These are phyloP conservation scores for Thera obeliscata DNA, from an alignment of 2,888 invertebrate species.

Conservation along the genomic window DNA sequence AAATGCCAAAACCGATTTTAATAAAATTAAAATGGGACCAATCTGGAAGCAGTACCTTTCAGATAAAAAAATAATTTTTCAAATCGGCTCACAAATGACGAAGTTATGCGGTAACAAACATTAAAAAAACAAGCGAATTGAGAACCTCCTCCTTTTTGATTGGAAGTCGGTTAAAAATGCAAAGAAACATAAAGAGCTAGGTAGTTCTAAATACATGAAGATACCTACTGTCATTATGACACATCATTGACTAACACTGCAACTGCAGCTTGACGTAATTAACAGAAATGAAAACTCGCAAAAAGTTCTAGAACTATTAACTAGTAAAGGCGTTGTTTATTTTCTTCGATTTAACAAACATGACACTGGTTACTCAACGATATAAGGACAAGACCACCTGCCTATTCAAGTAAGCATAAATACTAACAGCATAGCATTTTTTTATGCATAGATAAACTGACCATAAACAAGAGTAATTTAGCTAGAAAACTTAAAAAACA, in stretches of 20 bases:
- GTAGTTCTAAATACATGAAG: too few species aligned
- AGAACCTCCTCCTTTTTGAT: too few species aligned
- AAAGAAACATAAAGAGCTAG: not conserved
- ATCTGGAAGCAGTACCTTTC: too few species aligned
- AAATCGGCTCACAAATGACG: too few species aligned
- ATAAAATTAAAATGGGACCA: too few species aligned
- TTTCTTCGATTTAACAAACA: constrained; percentile 10
- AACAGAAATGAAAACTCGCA: constrained; percentile 12
- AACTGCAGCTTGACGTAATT: not conserved
- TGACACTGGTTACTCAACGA: not conserved
- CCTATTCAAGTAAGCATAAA: not conserved
- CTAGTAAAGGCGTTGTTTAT: not conserved
- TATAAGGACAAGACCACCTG: constrained; percentile 3
- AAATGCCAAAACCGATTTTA: too few species aligned
- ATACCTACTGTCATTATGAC: not conserved
- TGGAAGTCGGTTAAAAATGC: too few species aligned
- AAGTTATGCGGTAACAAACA: too few species aligned
- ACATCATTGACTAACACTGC: not conserved
- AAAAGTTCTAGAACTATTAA: not conserved
- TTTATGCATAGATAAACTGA: not conserved
- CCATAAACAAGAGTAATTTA: constrained; percentile 1
- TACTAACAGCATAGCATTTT: constrained; percentile 7
- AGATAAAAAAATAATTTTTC: too few species aligned
- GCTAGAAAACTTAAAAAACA: constrained; percentile 15
- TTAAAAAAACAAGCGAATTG: too few species aligned